Base-by-base conservation (phyloP, 2,113 vertebrate species). In the Oxygymnocypris stewartii region DNA sequence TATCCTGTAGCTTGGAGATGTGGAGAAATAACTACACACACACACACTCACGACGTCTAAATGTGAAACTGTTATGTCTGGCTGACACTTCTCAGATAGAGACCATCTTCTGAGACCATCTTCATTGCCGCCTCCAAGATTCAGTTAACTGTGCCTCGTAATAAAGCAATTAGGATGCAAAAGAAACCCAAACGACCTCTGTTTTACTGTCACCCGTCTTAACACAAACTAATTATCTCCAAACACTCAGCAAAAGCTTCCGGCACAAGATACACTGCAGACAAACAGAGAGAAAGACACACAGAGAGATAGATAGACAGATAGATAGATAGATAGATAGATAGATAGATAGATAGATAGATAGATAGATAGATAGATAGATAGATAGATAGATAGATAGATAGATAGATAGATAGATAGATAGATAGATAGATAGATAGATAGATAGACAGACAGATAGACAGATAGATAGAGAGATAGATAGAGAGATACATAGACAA, bases 141-240 rank as follows among this genome's bases (percentile, higher is more conserved):
- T 42, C 11, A 1, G 51, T 37, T 42, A 59, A 67, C 67, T 82
- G 25, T 31, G 40, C 8, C 79, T 65, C 65, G 35, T 49, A 82
- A 57, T 84, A 74, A 84, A 59, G 61, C 81, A 69, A 71, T 83
- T 83, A 74, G 35, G 20, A 74, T 59, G 51, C 47, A 84, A 81
- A 81, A 42, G 13, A 16, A 20, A 67, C 67, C 44, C 79, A 82
- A 65, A 47, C n/a, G 14, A 47, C 59, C 79, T 82, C 42, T 82
- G 14, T 65, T 82, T 65, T 65, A 67, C 61, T 47, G 79, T 42
- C 8, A 65, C 4, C 7, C 59, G 16, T 42, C n/a, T 82, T 20
- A 82, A 47, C 4, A 7, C 59, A 67, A 82, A 65, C 79, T 82
- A 82, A 67, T 81, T 82, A 82, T 82, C 40, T 82, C n/a, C 59